Evolutionary conservation across 2,113 vertebrate species (phyloP).

Genomic region (Bujurquina vittata): DNA sequence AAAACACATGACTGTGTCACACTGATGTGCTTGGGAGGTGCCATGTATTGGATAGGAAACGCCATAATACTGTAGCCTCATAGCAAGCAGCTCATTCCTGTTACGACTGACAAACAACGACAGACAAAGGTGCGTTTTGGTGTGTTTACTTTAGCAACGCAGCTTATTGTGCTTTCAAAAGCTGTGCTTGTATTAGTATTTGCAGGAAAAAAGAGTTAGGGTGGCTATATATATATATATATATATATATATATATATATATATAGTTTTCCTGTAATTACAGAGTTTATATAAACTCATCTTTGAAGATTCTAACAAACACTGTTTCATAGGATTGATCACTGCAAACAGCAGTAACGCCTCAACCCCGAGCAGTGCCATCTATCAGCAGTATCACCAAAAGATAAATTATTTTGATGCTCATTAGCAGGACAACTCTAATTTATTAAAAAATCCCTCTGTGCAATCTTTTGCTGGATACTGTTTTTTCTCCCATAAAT

Average conservation of each 20-base stretch:
- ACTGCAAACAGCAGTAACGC: neutral
- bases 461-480: neutral
- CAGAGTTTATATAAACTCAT: too few relatives aligned
- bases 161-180: neutral
- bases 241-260: neutral
- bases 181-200: neutral
- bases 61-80: neutral
- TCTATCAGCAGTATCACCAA: neutral
- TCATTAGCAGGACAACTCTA: neutral
- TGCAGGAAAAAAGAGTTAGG: neutral
- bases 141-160: neutral
- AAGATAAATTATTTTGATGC: constrained; percentile 1
- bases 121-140: neutral
- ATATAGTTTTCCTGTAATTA: too few relatives aligned
- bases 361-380: constrained; percentile 5
- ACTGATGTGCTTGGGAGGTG: neutral
- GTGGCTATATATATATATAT: neutral
- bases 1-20: neutral
- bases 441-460: constrained; percentile 6
- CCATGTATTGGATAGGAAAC: neutral
- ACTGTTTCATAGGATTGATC: neutral
- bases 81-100: neutral
- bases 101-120: neutral
- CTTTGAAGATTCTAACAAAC: constrained; percentile 9
- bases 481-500: neutral